Base-by-base conservation (phyloP, 2,113 vertebrate genomes). In the Felis chaus region DNA sequence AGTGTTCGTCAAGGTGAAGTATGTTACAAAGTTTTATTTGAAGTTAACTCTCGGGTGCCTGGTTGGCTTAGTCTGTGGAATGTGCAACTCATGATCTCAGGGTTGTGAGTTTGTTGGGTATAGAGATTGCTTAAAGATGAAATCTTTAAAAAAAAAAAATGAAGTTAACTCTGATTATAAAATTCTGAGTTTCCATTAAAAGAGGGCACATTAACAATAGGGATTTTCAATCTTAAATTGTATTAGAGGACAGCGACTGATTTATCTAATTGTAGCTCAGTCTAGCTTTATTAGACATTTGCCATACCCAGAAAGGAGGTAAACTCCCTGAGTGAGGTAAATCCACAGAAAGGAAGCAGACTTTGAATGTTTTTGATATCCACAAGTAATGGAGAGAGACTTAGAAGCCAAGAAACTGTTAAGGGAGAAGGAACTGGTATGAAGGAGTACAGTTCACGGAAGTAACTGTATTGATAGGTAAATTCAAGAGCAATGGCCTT, bases 171-270 rank as follows among this genome's bases (percentile, higher is more conserved):
- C 36, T 66, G 63, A 87, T 69, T 79, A 29, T 87, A 69, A 79
- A 94, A 92, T 91, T 97, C 65, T 94, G 76, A 93, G 65, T 91
- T 93, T 65, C 9, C 18, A 39, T 90, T 68, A 66, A 95, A 89
- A 71, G 74, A 90, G 4, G 31, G 39, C 9, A 65, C 7, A 69
- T 66, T 94, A 93, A 74, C 15, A 13, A 16, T 89, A 66, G n/a
- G 19, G 55, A 84, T 65, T 95, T 95, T 94, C 18, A n/a, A 4
- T 91, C 55, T 85, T 96, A 31, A 93, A 9, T 83, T 95, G 4
- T 93, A 1, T 88, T 91, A 41, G 2, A 31, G 48, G 31, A 27
- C 25, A 65, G 6, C 89, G 79, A 78, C 27, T 78, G 15, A 74
- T 76, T 66, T 87, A 79, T 90, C 19, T 91, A 82, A 81, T 69